phyloP scores from a whole-genome alignment of 2,113 vertebrate species.

The Castor canadensis region DNA sequence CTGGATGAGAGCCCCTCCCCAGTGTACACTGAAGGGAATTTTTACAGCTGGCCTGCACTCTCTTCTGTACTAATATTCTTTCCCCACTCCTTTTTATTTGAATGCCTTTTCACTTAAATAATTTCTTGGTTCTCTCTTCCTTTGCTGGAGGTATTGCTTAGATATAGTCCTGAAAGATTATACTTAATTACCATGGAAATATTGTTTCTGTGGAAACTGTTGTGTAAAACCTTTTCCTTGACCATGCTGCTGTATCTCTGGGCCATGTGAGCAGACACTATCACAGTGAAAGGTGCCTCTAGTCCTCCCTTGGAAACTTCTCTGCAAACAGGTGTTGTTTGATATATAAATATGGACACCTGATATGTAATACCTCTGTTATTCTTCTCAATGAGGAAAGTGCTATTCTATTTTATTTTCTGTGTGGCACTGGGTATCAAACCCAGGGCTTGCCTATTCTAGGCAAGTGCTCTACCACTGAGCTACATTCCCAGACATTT shows the following conservation, averaged over 20 bases:
- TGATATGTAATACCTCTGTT: neutral
- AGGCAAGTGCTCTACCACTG: too few species aligned
- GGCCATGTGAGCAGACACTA: neutral
- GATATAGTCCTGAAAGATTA: neutral
- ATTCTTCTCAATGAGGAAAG: neutral
- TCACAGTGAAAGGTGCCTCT: neutral
- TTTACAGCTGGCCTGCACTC: neutral
- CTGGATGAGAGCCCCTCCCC: neutral
- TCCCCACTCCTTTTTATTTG: neutral
- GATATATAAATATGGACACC: neutral
- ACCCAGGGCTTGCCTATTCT: too few species aligned
- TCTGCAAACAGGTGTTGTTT: neutral
- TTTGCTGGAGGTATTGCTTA: neutral
- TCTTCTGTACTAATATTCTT: neutral
- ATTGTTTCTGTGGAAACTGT: neutral
- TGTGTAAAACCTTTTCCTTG: neutral
- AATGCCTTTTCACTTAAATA: neutral
- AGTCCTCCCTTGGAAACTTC: neutral
- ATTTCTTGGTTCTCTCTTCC: neutral
- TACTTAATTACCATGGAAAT: conserved; percentile 4
- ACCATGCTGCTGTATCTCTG: neutral
- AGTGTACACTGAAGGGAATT: neutral
- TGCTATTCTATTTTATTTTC: neutral
- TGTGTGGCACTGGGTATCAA: too few species aligned
- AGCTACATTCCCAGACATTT: too few species aligned